Conservation (phyloP, 2,797 vertebrate genomes). For the Psittacula derbiana region DNA sequence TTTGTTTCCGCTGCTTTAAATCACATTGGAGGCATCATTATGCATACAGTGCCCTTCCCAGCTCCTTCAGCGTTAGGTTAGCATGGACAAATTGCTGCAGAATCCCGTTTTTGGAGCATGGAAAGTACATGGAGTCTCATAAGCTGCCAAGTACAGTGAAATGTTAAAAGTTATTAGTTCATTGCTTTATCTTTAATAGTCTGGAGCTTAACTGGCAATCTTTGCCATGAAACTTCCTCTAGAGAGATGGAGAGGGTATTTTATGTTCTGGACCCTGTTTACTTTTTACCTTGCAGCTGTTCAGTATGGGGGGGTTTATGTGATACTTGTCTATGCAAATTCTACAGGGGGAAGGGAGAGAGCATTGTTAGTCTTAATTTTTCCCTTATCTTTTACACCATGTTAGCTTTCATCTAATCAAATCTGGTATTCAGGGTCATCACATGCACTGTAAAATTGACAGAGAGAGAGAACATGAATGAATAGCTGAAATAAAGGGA, state of each 20-base stretch:
- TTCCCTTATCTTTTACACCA: background rate
- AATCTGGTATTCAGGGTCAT: constrained; percentile 34
- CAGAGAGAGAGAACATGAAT: constrained; percentile 35
- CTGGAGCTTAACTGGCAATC: background rate
- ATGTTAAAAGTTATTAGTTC: background rate
- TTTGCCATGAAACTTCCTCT: background rate
- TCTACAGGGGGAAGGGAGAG: background rate
- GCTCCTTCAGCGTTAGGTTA: background rate
- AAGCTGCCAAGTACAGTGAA: background rate
- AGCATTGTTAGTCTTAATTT: background rate
- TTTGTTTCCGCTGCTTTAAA: background rate
- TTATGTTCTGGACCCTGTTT: background rate
- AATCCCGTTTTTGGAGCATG: background rate
- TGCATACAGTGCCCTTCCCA: background rate
- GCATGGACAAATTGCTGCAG: background rate
- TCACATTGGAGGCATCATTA: background rate
- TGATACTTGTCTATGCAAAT: background rate
- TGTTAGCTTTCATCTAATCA: constrained; percentile 19
- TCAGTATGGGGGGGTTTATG: background rate
- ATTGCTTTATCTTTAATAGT: background rate
- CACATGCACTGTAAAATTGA: constrained; percentile 37
- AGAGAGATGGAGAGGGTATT: background rate
- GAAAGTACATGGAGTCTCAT: background rate
- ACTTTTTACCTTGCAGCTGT: background rate
- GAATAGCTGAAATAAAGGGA: constrained; percentile 42